Evolutionary conservation across 2,113 vertebrate genomes (phyloP), one percentile per base, ranked within the genome.

Genomic region (Sinocyclocheilus rhinocerous): DNA sequence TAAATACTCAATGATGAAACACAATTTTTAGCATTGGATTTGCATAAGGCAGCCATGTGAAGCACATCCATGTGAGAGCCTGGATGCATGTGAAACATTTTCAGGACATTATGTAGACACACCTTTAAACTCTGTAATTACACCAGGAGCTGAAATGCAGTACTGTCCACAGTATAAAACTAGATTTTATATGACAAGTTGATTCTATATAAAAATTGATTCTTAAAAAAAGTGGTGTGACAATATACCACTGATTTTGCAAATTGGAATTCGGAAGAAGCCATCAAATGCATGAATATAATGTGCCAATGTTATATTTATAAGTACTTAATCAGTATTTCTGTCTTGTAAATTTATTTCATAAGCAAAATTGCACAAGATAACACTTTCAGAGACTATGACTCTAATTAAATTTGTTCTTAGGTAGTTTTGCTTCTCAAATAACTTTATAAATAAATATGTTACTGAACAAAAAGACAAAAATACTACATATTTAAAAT

Each of bases 81-180:
- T 1, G 36, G 70, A 73, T 45, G 11, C 20, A 73, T 20, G 29
- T 70, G 67, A 70, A 20, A 36, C 67, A 70, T 70, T 36, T 36
- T 36, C 65, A 69, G 26, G 65, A 69, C 29, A 69, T 69, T 33
- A 69, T 33, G 65, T 29, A 42, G 39, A 73, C 70, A 73, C 70
- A 75, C n/a, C 42, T 76, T 76, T 76, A 50, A 76, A 48, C 13
- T 76, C 42, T 26, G 13, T 76, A 50, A 50, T 22, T 13, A n/a
- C 70, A 70, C 70, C 20, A 48, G 11, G n/a, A 76, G 42, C 73
- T 26, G 73, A 76, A 76, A 76, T 15, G 45, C 2, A 24, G 22
- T 75, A 42, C 42, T 48, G 22, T 75, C 5, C 39, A 75, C 20
- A 75, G n/a, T 24, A 75, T 75, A 13, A 75, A n/a, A n/a, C 22